Conservation (phyloP, 2,888 invertebrate species). For the Drosophila putrida region DNA sequence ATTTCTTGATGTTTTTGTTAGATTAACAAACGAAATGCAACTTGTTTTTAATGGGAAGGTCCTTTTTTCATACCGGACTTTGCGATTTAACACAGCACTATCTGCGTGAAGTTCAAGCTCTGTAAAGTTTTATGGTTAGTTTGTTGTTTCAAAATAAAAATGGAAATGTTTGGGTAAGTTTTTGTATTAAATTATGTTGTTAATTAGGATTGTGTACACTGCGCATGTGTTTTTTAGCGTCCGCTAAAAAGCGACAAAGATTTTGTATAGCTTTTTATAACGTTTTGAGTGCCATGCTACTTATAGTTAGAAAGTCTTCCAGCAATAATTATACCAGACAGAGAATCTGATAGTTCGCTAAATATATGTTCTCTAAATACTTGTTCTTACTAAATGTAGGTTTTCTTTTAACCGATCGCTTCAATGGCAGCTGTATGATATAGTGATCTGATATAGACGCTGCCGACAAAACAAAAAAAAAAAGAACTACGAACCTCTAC, state of each 20-base stretch:
- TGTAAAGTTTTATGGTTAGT: constrained; percentile 44
- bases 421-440: too few relatives aligned
- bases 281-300: background rate
- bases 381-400: too few relatives aligned
- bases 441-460: too few relatives aligned
- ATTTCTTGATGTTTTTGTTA: constrained; percentile 20
- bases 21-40: constrained; percentile 65
- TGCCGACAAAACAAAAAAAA: too few relatives aligned
- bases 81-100: constrained; percentile 51
- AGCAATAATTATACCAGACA: too few relatives aligned
- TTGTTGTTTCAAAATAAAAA: background rate
- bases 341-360: too few relatives aligned
- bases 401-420: too few relatives aligned
- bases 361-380: too few relatives aligned
- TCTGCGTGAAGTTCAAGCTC: constrained; percentile 18
- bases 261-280: background rate
- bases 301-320: too few relatives aligned
- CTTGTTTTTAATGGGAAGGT: constrained; percentile 35
- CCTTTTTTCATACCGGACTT: background rate
- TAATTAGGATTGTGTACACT: background rate
- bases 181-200: background rate
- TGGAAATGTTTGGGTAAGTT: background rate
- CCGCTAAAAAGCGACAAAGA: background rate
- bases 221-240: background rate
- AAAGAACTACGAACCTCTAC: too few relatives aligned